Conservation (phyloP, 2,113 vertebrate species). For the Caloenas nicobarica region DNA sequence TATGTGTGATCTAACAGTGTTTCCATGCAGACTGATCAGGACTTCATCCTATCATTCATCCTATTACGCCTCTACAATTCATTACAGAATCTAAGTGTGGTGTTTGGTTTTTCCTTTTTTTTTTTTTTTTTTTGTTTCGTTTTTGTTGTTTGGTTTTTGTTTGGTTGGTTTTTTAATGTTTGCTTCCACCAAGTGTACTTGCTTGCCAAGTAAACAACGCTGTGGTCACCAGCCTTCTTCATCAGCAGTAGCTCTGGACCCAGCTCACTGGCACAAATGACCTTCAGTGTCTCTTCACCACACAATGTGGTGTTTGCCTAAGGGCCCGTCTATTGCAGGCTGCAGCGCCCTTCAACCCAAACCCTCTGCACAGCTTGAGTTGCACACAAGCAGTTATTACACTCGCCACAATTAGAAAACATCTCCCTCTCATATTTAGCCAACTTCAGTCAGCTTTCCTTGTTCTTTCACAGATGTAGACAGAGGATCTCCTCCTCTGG, state of each 20-base stretch:
- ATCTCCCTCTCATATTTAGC: neutral
- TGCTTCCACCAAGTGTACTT: neutral
- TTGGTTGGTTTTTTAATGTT: neutral
- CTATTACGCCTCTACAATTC: neutral
- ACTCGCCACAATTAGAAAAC: neutral
- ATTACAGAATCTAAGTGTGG: neutral
- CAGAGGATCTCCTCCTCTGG: neutral
- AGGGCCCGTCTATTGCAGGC: accelerated
- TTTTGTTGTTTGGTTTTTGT: accelerated
- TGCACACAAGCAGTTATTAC: neutral
- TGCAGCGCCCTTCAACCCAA: accelerated
- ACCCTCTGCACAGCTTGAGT: neutral
- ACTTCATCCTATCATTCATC: neutral
- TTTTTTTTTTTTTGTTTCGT: neutral
- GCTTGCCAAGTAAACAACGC: neutral
- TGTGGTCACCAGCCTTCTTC: neutral
- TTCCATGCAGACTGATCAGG: neutral
- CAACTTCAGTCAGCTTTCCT: neutral
- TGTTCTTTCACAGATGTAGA: neutral
- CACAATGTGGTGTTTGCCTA: accelerated
- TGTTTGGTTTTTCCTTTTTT: no score
- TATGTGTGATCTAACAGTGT: neutral
- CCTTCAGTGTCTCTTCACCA: neutral
- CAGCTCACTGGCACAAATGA: accelerated
- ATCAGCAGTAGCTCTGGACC: neutral